A percentile compares a stretch with the other conserved stretches of the same genome.
phyloP scores from a whole-genome alignment of 2,888 invertebrate genomes.

The Icerya purchasi region DNA sequence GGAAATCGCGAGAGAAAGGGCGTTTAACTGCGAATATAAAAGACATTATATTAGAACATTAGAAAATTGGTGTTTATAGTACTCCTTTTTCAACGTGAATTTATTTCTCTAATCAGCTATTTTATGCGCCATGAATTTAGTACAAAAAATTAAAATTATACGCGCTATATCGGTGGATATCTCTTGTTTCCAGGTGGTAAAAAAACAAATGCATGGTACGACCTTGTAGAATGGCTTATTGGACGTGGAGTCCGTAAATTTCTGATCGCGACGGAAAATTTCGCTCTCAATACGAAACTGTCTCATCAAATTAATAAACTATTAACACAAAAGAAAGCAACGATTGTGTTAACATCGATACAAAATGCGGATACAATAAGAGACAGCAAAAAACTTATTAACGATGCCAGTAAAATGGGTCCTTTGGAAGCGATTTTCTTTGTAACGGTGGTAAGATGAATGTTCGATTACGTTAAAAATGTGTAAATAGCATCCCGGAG shows the following conservation, averaged over 20 bases:
- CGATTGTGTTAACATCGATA: not conserved
- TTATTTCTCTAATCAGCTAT: too few species aligned
- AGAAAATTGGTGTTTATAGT: too few species aligned
- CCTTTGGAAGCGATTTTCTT: constrained; percentile 9
- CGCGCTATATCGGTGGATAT: too few species aligned
- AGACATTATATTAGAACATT: too few species aligned
- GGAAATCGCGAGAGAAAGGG: too few species aligned
- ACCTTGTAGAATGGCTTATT: constrained; percentile 13
- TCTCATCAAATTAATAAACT: constrained; percentile 10
- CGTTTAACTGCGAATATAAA: too few species aligned
- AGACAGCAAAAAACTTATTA: not conserved
- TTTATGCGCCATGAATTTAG: too few species aligned
- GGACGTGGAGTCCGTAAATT: constrained; percentile 12
- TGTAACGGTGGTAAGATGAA: not conserved
- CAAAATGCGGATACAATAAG: not conserved
- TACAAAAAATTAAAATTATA: too few species aligned
- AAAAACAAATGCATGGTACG: constrained; percentile 9
- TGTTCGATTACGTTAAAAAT: too few species aligned
- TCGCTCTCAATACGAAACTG: not conserved
- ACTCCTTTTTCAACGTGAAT: too few species aligned
- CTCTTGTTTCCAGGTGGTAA: too few species aligned
- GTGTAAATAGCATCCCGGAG: too few species aligned
- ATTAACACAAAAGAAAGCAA: constrained; percentile 5
- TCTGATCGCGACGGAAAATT: constrained; percentile 4
- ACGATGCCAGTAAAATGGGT: not conserved